phyloP scores from a whole-genome alignment of 2,113 vertebrate genomes.

The Procavia capensis region DNA sequence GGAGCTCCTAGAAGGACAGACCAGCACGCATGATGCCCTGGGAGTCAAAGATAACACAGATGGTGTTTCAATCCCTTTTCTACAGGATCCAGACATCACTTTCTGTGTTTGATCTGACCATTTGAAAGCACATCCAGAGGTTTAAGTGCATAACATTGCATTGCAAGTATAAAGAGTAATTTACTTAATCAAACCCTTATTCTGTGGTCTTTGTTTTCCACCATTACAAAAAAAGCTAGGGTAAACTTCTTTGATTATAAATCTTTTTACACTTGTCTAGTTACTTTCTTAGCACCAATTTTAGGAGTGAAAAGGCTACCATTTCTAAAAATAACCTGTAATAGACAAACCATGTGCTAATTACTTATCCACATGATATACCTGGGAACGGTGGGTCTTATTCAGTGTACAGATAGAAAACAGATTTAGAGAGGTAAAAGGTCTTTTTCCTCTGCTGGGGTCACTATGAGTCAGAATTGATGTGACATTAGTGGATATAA shows the following conservation, averaged over 20 bases:
- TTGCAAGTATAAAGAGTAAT: background rate
- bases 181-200: background rate
- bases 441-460: background rate
- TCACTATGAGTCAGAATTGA: too few species aligned
- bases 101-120: background rate
- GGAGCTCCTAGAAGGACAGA: background rate
- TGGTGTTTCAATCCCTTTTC: background rate
- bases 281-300: background rate
- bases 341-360: background rate
- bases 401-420: background rate
- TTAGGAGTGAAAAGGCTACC: background rate
- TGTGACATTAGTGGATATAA: too few species aligned
- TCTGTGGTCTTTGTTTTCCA: background rate
- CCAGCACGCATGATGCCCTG: background rate
- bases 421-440: background rate
- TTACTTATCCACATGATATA: background rate
- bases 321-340: background rate
- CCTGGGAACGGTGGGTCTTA: background rate
- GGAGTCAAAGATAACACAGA: background rate
- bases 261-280: background rate
- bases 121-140: background rate
- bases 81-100: background rate
- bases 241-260: constrained; percentile 25
- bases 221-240: background rate
- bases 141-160: background rate